Base-by-base conservation (phyloP, 2,888 invertebrate genomes). In the Onchidella celtica region DNA sequence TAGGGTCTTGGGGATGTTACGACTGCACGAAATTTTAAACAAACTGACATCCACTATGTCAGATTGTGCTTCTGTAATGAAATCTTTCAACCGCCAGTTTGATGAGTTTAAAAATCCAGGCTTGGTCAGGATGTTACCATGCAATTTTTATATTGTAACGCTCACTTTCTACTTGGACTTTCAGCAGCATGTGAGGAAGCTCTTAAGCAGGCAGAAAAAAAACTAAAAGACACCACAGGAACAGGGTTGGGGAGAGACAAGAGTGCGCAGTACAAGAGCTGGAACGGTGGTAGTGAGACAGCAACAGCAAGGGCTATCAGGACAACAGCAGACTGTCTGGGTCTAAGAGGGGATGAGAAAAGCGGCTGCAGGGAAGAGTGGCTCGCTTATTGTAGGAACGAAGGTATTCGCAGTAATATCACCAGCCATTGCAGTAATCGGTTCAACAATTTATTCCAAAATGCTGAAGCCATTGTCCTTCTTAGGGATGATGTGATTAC, bases 401-500 rank as follows among this genome's bases (percentile, higher is more conserved):
- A 36, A 17, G 36, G n/a, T n/a, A 32, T 74, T 3, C 9, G 57
- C 1, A 47, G 24, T 3, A 57, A 57, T 11, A 24, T 74, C 24
- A 14, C 21, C 34, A 74, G 74, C 32, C 34, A 32, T 57, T 55
- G 61, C 57, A 21, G 32, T 1, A 74, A 74, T n/a, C 27, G 74
- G n/a, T 74, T 74, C 57, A 74, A 74, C 34, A 74, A 59, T 59
- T 9, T 74, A 4, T 74, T 74, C 34, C 59, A 74, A 21, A 61
- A 59, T 61, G 59, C 74, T 3, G n/a, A 27, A 3, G 74, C 74
- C 2, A 3, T 57, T n/a, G 11, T 74, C 9, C 17, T 24, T 27
- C 61, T 32, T 9, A 11, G 9, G 21, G 17, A 59, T 34, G 34
- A 74, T 27, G 57, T 74, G 21, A 21, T 24, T 32, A 11, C 3